Evolutionary conservation across 64 coral and sea anemone species (phyloP), one percentile per base, ranked within the genome.

Genomic region (Actinia equina): DNA sequence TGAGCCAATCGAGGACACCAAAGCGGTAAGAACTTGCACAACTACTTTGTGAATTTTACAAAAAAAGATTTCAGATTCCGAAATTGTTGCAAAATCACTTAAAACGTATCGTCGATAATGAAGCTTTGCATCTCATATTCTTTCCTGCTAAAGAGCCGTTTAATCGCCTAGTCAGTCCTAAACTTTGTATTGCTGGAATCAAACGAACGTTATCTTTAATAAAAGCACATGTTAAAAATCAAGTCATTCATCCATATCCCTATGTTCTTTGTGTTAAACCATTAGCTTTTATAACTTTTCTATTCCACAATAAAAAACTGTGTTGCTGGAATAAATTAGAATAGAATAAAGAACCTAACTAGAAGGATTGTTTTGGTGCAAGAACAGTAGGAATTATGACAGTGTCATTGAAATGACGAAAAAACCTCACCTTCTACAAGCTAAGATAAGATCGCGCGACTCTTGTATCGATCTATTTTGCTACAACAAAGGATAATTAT

Each of bases 1-100:
- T 53, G 74, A 92, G 60, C 90, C 90, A 17, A 83, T 87, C 67
- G 90, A 91, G 71, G 90, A 92, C 13, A 79, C 82, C 5, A 52
- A 81, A 81, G 78, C 78, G 78, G 78, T 81, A 81, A 81, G 78
- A 46, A n/a, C 22, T n/a, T 23, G n/a, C 19, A n/a, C 19, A 23
- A 5, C 19, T n/a, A 74, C 76, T 52, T 49, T 15, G 2, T 81
- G 17, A 7, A 52, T 13, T 49, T 52, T 30, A 10, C 30, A 37
- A 37, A 30, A 74, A 41, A 74, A 74, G 69, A 74, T 30, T 42
- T 74, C 69, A 14, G 42, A 30, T 15, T 74, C 13, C 0, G 25
- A 30, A 74, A 74, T 5, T 74, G 26, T 74, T 74, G 69, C 69
- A 30, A 74, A 74, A 26, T 74, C n/a, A 74, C 69, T 27, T 26